These are phyloP conservation scores for Aegypius monachus DNA, from an alignment of 2,113 vertebrate genomes.

Conservation along the genomic window DNA sequence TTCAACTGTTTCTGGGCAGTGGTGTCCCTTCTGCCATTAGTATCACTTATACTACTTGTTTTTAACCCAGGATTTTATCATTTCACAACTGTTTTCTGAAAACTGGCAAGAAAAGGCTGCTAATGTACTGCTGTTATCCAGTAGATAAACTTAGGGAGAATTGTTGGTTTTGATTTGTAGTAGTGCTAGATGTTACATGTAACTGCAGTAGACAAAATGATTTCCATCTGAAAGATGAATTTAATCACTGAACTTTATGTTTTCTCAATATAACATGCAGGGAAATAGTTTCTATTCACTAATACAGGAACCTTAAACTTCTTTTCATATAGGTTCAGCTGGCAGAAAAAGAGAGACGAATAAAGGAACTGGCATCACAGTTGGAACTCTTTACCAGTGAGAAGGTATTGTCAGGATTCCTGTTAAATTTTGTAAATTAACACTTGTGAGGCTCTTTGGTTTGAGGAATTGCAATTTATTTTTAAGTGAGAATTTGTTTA, in stretches of 20 bases:
- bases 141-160: background rate
- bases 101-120: background rate
- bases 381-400: conserved; percentile 78
- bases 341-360: conserved; percentile 87
- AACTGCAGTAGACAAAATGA: background rate
- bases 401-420: conserved; percentile 74
- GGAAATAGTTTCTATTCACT: background rate
- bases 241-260: background rate
- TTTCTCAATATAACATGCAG: background rate
- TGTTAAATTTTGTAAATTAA: background rate
- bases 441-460: background rate
- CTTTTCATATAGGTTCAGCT: conserved; percentile 81
- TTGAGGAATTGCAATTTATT: background rate
- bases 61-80: background rate
- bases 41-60: background rate
- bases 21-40: background rate
- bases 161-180: background rate
- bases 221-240: background rate
- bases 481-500: background rate
- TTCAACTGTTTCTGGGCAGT: background rate
- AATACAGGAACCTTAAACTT: background rate
- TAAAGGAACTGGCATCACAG: conserved; percentile 84
- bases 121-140: background rate
- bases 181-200: background rate
- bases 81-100: background rate